Base-by-base conservation (phyloP, 2,797 vertebrate species). In the Danio choprae region DNA sequence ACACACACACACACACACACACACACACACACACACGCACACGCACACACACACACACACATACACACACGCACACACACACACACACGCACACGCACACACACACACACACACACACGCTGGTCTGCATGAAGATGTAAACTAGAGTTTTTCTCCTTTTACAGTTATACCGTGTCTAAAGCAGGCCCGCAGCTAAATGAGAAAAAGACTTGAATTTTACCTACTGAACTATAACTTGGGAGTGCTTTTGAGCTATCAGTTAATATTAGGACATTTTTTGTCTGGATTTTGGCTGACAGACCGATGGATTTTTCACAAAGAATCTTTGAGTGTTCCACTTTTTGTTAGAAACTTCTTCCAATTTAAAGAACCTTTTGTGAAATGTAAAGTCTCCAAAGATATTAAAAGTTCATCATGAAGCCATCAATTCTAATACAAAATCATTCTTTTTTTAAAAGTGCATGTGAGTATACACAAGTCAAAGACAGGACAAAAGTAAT, bases 31-130 rank as follows among this genome's bases (percentile, higher is more conserved):
- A 68, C 48, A 75, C 29, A 67, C 69, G 74, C 55, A 83, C 58
- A 74, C 74, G 74, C 62, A 58, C 67, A 72, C 63, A 68, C 48
- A 75, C 29, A 67, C 69, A 74, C 55, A 83, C 58, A 74, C 74
- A 82, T 77, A 82, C 76, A 81, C 74, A 81, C 74, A 68, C 60
- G 78, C 69, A 77, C 67, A 44, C 62, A 68, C n/a, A n/a, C n/a
- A n/a, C n/a, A 82, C 76, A 81, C 74, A 81, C 74, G 68, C 60
- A 78, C 69, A 77, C 67, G 44, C 62, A 68, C n/a, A n/a, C n/a
- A n/a, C n/a, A 58, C 67, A 72, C 63, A 68, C 48, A 75, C 29
- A 67, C 69, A 74, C 55, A 83, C 58, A 74, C 74, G 74, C 62
- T 62, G 56, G 67, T 72, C 80, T 67, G 62, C 44, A 65, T 68